phyloP scores from a whole-genome alignment of 2,797 vertebrate genomes.

The Alauda arvensis region DNA sequence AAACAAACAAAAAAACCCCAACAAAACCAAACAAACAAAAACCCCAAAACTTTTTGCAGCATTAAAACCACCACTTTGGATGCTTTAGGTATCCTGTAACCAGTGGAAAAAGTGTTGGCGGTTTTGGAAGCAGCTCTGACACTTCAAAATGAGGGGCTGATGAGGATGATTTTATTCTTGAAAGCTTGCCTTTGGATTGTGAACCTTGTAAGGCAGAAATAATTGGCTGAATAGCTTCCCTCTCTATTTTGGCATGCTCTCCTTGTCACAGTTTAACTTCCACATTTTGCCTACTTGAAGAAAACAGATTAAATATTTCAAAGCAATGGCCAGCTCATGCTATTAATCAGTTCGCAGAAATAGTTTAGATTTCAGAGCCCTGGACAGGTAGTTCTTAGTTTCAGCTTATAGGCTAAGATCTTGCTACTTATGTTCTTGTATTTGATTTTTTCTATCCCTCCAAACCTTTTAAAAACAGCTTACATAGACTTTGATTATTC shows the following conservation, averaged over 20 bases:
- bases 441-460: neutral
- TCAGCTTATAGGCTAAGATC: neutral
- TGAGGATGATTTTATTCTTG: neutral
- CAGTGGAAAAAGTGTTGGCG: neutral
- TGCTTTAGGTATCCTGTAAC: neutral
- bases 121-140: neutral
- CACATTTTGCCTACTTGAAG: neutral
- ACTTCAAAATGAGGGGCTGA: neutral
- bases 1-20: neutral
- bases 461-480: neutral
- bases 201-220: neutral
- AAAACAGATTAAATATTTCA: neutral
- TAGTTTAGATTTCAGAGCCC: neutral
- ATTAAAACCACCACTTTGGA: neutral
- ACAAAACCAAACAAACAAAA: neutral
- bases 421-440: neutral
- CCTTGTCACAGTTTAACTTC: neutral
- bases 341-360: neutral
- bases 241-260: neutral
- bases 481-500: neutral
- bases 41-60: neutral
- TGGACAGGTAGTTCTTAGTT: neutral
- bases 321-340: neutral
- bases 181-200: neutral
- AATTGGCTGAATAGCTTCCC: neutral